Percentiles rank a stretch among this genome's conserved stretches.
Conservation (phyloP, 2,888 invertebrate genomes). For the Aleiodes leptofemur region DNA sequence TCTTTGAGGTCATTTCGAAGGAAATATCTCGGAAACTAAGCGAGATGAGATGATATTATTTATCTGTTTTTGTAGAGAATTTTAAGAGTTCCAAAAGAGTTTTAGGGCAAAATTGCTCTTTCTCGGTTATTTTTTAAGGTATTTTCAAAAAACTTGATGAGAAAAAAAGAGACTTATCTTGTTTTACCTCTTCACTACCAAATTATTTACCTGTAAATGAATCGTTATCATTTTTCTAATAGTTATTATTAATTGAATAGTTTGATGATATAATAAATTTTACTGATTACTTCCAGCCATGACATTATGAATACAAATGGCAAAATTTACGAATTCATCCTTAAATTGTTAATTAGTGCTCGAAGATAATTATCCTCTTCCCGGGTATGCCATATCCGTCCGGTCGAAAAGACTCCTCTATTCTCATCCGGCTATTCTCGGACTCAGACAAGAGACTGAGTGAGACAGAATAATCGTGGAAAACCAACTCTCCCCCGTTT, state of each 20-base stretch:
- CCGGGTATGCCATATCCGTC: conserved; percentile 13
- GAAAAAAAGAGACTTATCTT: too few relatives aligned
- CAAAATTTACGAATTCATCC: conserved; percentile 41
- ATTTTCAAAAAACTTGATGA: too few relatives aligned
- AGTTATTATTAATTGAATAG: conserved; percentile 13
- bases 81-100: too few relatives aligned
- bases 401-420: conserved; percentile 22
- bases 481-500: conserved; percentile 2
- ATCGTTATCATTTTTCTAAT: conserved; percentile 6
- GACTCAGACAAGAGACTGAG: conserved; percentile 18
- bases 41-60: too few relatives aligned
- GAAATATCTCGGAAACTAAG: too few relatives aligned
- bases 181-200: too few relatives aligned
- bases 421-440: conserved; percentile 34
- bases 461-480: conserved; percentile 17
- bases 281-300: not conserved
- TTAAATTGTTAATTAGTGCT: conserved; percentile 36
- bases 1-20: too few relatives aligned
- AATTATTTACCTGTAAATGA: too few relatives aligned
- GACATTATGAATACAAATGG: conserved; percentile 46
- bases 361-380: conserved; percentile 35
- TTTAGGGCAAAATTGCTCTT: too few relatives aligned
- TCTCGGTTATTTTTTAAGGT: too few relatives aligned
- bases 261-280: conserved; percentile 35
- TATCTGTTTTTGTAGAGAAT: too few relatives aligned